Conservation (phyloP, 2,888 invertebrate species). For the Macaria liturata region DNA sequence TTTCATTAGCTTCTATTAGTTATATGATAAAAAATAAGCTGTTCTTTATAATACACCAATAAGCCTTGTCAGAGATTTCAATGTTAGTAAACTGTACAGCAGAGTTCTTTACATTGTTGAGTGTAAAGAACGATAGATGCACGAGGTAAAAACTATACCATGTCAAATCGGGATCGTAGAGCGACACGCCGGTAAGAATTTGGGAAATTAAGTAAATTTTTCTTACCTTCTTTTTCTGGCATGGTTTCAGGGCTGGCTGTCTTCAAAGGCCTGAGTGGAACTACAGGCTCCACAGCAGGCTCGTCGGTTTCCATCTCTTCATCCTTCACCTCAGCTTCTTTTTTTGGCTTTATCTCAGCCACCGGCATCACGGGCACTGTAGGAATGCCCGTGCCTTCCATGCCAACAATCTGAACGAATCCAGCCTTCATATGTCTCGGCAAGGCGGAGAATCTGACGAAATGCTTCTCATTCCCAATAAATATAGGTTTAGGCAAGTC, state of each 20-base stretch:
- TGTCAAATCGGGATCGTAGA: no score
- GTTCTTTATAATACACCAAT: no score
- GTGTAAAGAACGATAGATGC: no score
- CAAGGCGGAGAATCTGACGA: constrained; percentile 90
- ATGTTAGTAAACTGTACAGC: no score
- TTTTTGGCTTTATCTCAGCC: constrained; percentile 21
- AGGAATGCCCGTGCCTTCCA: constrained; percentile 83
- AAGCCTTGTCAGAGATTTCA: no score
- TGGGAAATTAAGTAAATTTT: no score
- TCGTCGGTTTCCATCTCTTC: constrained; percentile 56
- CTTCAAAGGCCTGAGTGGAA: constrained; percentile 45
- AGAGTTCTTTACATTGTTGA: no score
- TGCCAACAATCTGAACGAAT: constrained; percentile 86
- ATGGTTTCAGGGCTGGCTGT: constrained; percentile 65
- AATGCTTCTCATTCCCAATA: constrained; percentile 89
- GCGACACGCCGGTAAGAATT: no score
- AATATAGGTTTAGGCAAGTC: constrained; percentile 91
- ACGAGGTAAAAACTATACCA: no score
- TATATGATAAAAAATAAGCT: no score
- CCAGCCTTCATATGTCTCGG: constrained; percentile 90
- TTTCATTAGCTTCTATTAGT: no score
- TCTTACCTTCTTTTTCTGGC: constrained; percentile 64
- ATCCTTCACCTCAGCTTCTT: constrained; percentile 37
- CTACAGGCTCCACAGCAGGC: constrained; percentile 35
- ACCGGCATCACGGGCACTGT: constrained; percentile 38